Conservation (phyloP, 2,888 invertebrate genomes). For the Pegoplata infirma region DNA sequence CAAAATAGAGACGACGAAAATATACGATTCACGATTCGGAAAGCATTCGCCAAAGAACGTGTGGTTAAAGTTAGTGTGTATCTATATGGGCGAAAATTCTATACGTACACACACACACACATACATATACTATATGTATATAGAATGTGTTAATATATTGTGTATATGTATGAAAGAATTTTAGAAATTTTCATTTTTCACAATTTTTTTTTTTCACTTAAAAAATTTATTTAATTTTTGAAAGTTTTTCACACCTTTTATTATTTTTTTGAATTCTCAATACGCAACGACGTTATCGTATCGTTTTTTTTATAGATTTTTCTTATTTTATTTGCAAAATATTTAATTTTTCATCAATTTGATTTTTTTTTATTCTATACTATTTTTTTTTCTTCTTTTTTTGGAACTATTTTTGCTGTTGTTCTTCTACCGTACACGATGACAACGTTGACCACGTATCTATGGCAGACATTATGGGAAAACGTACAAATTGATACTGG, state of each 20-base stretch:
- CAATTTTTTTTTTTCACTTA: constrained; percentile 11
- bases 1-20: constrained; percentile 26
- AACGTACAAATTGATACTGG: constrained; percentile 78
- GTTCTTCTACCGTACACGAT: constrained; percentile 63
- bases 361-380: constrained; percentile 12
- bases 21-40: constrained; percentile 20
- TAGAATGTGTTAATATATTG: not conserved
- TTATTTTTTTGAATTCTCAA: constrained; percentile 17
- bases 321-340: constrained; percentile 21
- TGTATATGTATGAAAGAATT: constrained; percentile 21
- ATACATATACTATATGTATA: not conserved
- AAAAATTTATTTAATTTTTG: constrained; percentile 10
- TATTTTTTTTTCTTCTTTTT: constrained; percentile 34
- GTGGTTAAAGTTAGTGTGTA: constrained; percentile 61
- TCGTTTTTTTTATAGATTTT: constrained; percentile 15
- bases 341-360: not conserved
- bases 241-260: constrained; percentile 40
- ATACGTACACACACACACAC: constrained; percentile 23
- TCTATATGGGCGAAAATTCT: constrained; percentile 55
- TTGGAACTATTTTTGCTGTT: constrained; percentile 58
- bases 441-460: constrained; percentile 66
- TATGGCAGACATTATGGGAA: constrained; percentile 76
- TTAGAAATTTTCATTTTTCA: constrained; percentile 4
- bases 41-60: constrained; percentile 43
- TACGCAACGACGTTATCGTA: constrained; percentile 16